Evolutionary conservation across 53 echinoderm and acorn worm species (phyloP).

Genomic region (Astropecten irregularis): DNA sequence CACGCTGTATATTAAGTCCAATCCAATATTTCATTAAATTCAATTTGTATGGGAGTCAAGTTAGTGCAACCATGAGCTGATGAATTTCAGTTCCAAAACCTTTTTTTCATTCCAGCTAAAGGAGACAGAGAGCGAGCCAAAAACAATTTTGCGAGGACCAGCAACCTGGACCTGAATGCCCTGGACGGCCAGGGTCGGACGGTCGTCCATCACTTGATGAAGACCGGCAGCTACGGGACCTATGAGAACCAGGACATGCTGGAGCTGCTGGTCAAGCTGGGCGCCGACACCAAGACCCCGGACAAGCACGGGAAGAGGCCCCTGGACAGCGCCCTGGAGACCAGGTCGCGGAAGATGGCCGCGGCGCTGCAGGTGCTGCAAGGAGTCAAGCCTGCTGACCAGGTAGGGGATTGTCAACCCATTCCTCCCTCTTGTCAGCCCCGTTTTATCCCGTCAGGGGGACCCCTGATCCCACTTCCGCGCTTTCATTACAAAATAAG

Average conservation of each 20-base stretch:
- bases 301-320: constrained; percentile 79
- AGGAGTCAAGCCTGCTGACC: constrained; percentile 56
- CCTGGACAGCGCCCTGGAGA: constrained; percentile 76
- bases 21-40: no score
- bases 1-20: no score
- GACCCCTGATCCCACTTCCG: no score
- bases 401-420: constrained; percentile 34
- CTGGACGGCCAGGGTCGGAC: constrained; percentile 69
- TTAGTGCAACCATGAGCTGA: no score
- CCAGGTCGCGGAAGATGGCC: constrained; percentile 69
- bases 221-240: constrained; percentile 78
- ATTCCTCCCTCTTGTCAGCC: no score
- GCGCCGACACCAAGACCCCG: constrained; percentile 58
- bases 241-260: constrained; percentile 79
- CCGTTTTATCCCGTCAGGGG: no score
- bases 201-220: constrained; percentile 77
- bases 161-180: constrained; percentile 62
- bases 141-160: constrained; percentile 45
- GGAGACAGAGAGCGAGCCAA: constrained; percentile 6
- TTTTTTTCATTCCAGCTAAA: no score
- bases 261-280: constrained; percentile 64
- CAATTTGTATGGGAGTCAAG: no score
- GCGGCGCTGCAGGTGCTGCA: constrained; percentile 63
- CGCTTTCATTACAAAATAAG: no score
- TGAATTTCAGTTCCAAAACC: no score